These are phyloP conservation scores for Nibea coibor DNA, from an alignment of 2,113 vertebrate species.

Conservation along the genomic window DNA sequence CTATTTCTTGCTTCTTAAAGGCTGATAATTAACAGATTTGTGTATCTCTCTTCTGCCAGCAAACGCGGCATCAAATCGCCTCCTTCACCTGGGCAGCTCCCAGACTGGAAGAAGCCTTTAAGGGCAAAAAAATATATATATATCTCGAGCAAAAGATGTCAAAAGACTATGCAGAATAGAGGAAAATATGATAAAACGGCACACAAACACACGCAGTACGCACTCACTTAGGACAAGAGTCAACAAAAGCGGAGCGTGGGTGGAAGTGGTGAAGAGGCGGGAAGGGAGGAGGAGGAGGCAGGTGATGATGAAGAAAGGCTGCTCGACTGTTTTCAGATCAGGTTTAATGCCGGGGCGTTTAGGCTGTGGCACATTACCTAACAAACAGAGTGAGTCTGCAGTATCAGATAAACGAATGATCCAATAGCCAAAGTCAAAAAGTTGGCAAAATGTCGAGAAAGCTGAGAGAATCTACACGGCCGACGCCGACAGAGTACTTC, in stretches of 20 bases:
- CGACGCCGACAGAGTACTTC: not conserved
- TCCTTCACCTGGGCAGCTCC: slow-evolving; percentile 2
- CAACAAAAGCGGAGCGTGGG: slow-evolving; percentile 75
- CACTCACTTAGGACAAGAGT: slow-evolving; percentile 73
- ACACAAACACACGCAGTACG: slow-evolving; percentile 50
- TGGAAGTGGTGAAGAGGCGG: slow-evolving; percentile 69
- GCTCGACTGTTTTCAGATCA: slow-evolving; percentile 59
- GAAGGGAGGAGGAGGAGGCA: slow-evolving; percentile 40
- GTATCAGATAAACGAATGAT: slow-evolving; percentile 5
- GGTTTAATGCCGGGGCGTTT: slow-evolving; percentile 46
- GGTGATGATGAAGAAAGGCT: slow-evolving; percentile 65
- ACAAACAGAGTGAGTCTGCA: slow-evolving; percentile 30
- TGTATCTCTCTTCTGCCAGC: not conserved
- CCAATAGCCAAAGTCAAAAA: slow-evolving; percentile 32
- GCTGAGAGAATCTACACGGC: slow-evolving; percentile 11
- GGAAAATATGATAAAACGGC: slow-evolving; percentile 36
- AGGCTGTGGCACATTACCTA: slow-evolving; percentile 48
- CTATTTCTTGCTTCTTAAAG: slow-evolving; percentile 19
- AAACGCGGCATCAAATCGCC: not conserved
- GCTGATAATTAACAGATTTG: slow-evolving; percentile 31
- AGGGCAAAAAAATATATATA: slow-evolving; percentile 9
- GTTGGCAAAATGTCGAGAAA: slow-evolving; percentile 28
- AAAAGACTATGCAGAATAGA: slow-evolving; percentile 27
- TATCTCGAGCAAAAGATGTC: slow-evolving; percentile 30
- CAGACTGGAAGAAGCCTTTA: not conserved